phyloP scores from a whole-genome alignment of 2,113 vertebrate species.

The Okapia johnstoni region DNA sequence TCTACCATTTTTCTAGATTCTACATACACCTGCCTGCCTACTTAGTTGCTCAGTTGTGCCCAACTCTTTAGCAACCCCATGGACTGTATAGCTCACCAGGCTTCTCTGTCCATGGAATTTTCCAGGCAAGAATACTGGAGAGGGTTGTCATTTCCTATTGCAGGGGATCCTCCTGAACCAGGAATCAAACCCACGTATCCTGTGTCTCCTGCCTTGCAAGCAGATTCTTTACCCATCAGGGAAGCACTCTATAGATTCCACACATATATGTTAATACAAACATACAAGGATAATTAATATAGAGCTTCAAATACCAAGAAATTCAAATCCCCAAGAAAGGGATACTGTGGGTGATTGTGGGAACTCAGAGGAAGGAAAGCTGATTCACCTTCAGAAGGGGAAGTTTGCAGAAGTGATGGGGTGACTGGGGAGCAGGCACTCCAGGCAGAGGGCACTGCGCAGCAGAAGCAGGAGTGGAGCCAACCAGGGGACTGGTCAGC shows the following conservation, averaged over 20 bases:
- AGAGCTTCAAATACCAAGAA: not conserved
- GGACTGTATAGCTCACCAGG: not conserved
- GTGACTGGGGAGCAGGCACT: not conserved
- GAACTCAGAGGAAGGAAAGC: not conserved
- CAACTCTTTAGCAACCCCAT: not conserved
- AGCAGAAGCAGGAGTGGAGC: not conserved
- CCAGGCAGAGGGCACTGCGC: rapidly evolving
- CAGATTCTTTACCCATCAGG: not conserved
- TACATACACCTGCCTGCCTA: not conserved
- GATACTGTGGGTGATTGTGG: not conserved
- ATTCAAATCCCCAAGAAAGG: too few species aligned
- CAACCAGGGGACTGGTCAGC: not conserved
- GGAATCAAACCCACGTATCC: not conserved
- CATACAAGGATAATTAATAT: not conserved
- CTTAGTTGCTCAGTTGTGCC: not conserved
- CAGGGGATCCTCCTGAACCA: not conserved
- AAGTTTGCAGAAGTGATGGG: not conserved
- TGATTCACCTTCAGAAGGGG: not conserved
- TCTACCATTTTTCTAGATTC: not conserved
- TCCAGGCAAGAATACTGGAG: not conserved
- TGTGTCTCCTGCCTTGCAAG: not conserved
- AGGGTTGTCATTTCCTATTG: not conserved
- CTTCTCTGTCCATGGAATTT: not conserved
- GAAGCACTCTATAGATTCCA: not conserved
- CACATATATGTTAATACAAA: not conserved